phyloP scores from a whole-genome alignment of 2,113 vertebrate species.

The Poeciliopsis prolifica region DNA sequence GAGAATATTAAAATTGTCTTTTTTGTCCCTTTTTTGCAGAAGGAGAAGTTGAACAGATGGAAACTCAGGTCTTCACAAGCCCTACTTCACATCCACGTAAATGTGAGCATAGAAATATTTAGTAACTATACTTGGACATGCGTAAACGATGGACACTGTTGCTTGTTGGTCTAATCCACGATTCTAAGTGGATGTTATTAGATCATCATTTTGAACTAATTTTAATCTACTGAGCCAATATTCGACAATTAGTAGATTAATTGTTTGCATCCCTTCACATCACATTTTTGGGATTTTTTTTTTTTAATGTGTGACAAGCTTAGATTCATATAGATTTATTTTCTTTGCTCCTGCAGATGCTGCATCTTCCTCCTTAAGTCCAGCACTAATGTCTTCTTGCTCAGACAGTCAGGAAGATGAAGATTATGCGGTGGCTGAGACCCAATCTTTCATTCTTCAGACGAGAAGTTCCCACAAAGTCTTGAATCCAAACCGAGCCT shows the following conservation, averaged over 20 bases:
- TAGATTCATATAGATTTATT: background rate
- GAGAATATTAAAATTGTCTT: background rate
- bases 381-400: slow-evolving; percentile 8
- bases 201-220: too few species aligned
- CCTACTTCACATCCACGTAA: slow-evolving; percentile 43
- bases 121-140: too few species aligned
- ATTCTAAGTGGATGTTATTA: too few species aligned
- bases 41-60: slow-evolving; percentile 58
- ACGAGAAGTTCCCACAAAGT: background rate
- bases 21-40: slow-evolving; percentile 26
- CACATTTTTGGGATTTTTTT: background rate
- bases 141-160: too few species aligned
- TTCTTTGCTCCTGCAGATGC: slow-evolving; percentile 29
- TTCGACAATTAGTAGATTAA: too few species aligned
- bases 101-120: slow-evolving; percentile 36
- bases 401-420: slow-evolving; percentile 64
- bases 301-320: background rate
- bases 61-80: slow-evolving; percentile 66
- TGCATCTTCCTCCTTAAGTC: background rate
- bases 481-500: slow-evolving; percentile 30
- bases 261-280: background rate
- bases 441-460: slow-evolving; percentile 70
- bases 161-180: too few species aligned
- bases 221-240: too few species aligned
- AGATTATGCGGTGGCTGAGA: slow-evolving; percentile 70